phyloP scores from a whole-genome alignment of 2,888 invertebrate species.

The Cyclophora punctaria region DNA sequence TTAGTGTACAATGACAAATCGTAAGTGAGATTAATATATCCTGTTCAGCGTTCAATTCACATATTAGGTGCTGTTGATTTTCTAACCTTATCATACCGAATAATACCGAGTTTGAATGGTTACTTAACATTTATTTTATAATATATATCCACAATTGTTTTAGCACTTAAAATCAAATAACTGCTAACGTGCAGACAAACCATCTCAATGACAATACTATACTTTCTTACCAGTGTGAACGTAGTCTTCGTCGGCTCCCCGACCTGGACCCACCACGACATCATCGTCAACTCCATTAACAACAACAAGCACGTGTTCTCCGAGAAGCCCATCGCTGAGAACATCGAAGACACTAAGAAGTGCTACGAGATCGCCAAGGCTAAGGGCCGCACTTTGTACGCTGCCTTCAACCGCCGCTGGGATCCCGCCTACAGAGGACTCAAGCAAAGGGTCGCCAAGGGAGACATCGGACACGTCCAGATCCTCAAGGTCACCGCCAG shows the following conservation, averaged over 20 bases:
- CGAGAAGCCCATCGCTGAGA: conserved; percentile 80
- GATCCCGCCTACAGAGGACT: conserved; percentile 76
- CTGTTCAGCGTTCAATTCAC: too few relatives aligned
- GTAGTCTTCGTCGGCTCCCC: conserved; percentile 74
- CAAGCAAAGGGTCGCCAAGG: conserved; percentile 63
- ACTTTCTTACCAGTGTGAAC: conserved; percentile 19
- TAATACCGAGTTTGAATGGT: not conserved
- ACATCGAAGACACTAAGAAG: conserved; percentile 62
- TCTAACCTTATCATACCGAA: too few relatives aligned
- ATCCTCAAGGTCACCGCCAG: conserved; percentile 77
- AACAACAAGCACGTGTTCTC: conserved; percentile 79
- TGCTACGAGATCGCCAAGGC: conserved; percentile 76
- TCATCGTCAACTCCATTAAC: conserved; percentile 68
- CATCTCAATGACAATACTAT: not conserved
- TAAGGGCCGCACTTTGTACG: conserved; percentile 71
- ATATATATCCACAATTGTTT: too few relatives aligned
- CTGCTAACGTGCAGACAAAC: too few relatives aligned
- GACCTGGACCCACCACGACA: conserved; percentile 74
- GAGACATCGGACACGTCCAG: conserved; percentile 78
- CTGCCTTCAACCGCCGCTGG: conserved; percentile 81
- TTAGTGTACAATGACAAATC: conserved; percentile 69
- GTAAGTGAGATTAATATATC: conserved; percentile 33
- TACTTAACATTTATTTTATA: too few relatives aligned
- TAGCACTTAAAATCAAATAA: too few relatives aligned
- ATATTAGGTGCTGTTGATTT: too few relatives aligned